Base-by-base conservation (phyloP, 1,140 invertebrate species). In the Asbolus verrucosus region DNA sequence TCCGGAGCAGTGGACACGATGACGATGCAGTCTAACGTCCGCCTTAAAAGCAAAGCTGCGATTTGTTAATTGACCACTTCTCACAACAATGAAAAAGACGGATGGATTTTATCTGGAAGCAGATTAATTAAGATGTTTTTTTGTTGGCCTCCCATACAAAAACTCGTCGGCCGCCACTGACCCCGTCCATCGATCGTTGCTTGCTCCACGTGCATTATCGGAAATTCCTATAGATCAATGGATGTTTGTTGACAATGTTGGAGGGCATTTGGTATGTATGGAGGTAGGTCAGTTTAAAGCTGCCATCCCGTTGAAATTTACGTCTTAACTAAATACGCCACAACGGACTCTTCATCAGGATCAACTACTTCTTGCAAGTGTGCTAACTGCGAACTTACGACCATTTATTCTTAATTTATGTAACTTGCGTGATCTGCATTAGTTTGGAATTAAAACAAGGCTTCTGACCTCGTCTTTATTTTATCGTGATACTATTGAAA, bases 351-450 rank as follows among this genome's bases (percentile, higher is more conserved):
- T 54, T n/a, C 46, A 54, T 54, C 46, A 30, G 46, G 21, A 54
- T 54, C 46, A 54, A 54, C 19, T 54, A 54, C 46, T 54, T 30
- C 46, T 54, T 54, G 21, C 14, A 30, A 54, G 19, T 54, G 46
- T 54, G 46, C 46, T 54, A 54, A 54, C 46, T 30, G 46, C 46
- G 46, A 54, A 54, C 46, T 54, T 54, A 54, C 46, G 46, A 54
- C 46, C 46, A 54, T 54, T 54, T 54, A 54, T 54, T 54, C 46
- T 54, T 54, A 54, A 54, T 54, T 54, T 54, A 54, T 54, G 46
- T 54, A 54, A 54, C 19, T 54, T 54, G 46, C 46, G 46, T 54
- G 46, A 54, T 54, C 46, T 54, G 46, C 46, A 54, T 54, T 54
- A 54, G 46, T 54, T 54, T 27, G 21, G 46, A 54, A 54, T 54